Base-by-base conservation (phyloP, 2,797 vertebrate genomes). In the Chelmon rostratus region DNA sequence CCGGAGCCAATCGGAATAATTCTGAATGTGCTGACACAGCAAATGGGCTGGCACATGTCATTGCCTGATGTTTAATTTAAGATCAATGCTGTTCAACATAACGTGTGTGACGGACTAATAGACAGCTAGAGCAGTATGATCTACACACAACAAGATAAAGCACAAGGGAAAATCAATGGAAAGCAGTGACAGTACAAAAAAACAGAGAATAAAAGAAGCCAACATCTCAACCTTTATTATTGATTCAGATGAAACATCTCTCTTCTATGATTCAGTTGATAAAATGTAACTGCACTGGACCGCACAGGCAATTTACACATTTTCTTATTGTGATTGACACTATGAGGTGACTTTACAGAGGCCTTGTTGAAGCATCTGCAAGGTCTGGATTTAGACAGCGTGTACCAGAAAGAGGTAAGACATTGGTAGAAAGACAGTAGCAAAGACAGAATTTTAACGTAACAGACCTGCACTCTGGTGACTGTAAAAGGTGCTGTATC, bases 61-160 rank as follows among this genome's bases (percentile, higher is more conserved):
- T 23, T 71, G 73, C 63, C 63, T 72, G 10, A 78, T 44, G 74
- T 73, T 72, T 69, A 35, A 79, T 72, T 64, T 72, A 74, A 85
- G 50, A 69, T 47, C 15, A n/a, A 8, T 0, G 31, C 62, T 68
- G 64, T 65, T 82, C 35, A 46, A 38, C 3, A 4, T 15, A 31
- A 50, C 23, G 68, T 33, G 25, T 31, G 46, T 49, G 38, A 42
- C 2, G 0, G 23, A 73, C 23, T 49, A 19, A 62, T 46, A 15
- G 42, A 59, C 35, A 40, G 25, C 62, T 5, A 0, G 25, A 44
- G 50, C 21, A n/a, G n/a, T n/a, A n/a, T 28, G 28, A 58, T 35
- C 38, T 5, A 6, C 4, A 53, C 19, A 37, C 4, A 35, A 46
- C 66, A 28, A 38, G 23, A n/a, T 13, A n/a, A 12, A 28, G 16